phyloP scores from a whole-genome alignment of 2,113 vertebrate genomes.

The Chaenogobius annularis region DNA sequence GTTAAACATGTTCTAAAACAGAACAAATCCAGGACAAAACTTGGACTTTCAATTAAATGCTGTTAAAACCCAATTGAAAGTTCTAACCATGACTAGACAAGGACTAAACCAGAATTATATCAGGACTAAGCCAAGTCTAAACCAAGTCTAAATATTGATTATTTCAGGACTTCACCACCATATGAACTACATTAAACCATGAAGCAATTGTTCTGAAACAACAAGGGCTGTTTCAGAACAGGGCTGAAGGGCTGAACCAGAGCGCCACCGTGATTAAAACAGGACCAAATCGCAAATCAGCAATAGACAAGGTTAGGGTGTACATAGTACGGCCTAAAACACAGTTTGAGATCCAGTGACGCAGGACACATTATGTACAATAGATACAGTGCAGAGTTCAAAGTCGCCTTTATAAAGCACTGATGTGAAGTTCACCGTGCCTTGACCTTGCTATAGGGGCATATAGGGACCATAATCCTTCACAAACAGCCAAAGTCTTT shows the following conservation, averaged over 20 bases:
- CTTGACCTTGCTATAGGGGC: conserved; percentile 33
- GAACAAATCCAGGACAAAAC: background rate
- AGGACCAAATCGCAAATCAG: background rate
- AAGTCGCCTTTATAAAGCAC: background rate
- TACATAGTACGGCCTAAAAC: background rate
- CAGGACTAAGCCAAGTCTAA: background rate
- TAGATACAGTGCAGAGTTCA: conserved; percentile 15
- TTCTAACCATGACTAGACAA: background rate
- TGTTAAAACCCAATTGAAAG: background rate
- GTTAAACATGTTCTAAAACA: background rate
- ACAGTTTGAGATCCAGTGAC: background rate
- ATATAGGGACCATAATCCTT: conserved; percentile 39
- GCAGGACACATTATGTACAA: conserved; percentile 3
- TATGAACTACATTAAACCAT: background rate
- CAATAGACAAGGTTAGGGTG: too few relatives aligned
- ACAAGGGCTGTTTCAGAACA: too few relatives aligned
- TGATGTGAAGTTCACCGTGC: conserved; percentile 28
- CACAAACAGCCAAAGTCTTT: conserved; percentile 42
- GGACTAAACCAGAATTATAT: background rate
- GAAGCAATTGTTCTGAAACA: background rate
- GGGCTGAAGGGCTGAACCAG: too few relatives aligned
- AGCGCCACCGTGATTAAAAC: too few relatives aligned
- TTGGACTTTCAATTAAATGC: background rate
- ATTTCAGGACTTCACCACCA: too few relatives aligned
- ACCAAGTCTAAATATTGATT: too few relatives aligned